phyloP scores from a whole-genome alignment of 2,888 invertebrate species.

The Eurytoma californica region DNA sequence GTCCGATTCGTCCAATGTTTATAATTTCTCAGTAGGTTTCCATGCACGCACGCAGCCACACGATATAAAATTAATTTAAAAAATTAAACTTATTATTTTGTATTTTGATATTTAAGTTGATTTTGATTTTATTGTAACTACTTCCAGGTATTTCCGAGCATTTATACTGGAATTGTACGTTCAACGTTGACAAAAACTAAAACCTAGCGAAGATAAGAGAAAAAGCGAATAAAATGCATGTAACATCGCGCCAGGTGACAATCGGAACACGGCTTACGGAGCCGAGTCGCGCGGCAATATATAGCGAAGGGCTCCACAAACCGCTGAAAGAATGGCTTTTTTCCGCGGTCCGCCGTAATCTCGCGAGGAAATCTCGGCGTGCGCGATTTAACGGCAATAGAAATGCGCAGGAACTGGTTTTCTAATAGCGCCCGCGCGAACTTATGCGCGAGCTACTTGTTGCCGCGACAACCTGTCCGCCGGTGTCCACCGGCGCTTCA shows the following conservation, averaged over 20 bases:
- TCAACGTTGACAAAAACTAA: too few species aligned
- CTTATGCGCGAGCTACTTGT: constrained; percentile 2
- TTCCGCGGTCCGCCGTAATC: constrained; percentile 18
- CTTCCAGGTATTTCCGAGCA: too few species aligned
- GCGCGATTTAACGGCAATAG: constrained; percentile 34
- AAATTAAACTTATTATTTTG: too few species aligned
- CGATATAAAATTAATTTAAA: too few species aligned
- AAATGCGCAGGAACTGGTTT: constrained; percentile 43
- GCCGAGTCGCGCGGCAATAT: too few species aligned
- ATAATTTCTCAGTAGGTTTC: too few species aligned
- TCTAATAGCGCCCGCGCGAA: constrained; percentile 26
- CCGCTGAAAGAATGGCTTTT: constrained; percentile 17
- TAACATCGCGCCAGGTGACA: neutral
- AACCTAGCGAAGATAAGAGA: neutral
- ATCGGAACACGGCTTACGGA: neutral
- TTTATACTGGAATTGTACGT: too few species aligned
- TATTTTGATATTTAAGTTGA: too few species aligned
- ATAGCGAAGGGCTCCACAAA: neutral
- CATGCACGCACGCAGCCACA: too few species aligned
- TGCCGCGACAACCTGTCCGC: neutral
- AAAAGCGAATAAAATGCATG: neutral
- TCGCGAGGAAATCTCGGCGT: constrained; percentile 18
- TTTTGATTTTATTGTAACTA: too few species aligned
- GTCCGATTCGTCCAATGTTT: too few species aligned
- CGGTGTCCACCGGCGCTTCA: neutral